Conservation (phyloP, 2,113 vertebrate species). For the Ageneiosus marmoratus region DNA sequence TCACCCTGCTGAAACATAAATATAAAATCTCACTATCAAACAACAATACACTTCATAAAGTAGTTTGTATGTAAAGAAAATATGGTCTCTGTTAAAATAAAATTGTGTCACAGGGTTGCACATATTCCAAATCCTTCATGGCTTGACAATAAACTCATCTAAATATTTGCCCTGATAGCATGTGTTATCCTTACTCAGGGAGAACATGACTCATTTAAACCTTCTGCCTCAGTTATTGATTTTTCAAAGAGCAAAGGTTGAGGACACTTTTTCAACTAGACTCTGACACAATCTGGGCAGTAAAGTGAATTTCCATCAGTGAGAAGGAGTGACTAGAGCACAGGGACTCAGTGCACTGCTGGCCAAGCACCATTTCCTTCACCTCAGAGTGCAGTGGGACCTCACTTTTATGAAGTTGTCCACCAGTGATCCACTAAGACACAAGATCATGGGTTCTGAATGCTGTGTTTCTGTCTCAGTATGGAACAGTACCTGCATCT, state of each 20-base stretch:
- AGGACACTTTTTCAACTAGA: constrained; percentile 41
- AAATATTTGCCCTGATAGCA: constrained; percentile 43
- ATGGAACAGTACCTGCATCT: constrained; percentile 22
- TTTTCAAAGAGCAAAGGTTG: constrained; percentile 48
- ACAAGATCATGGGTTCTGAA: not conserved
- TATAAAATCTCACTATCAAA: not conserved
- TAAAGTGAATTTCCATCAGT: constrained; percentile 31
- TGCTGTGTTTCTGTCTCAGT: not conserved
- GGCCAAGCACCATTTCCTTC: constrained; percentile 21
- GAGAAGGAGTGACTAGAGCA: constrained; percentile 43
- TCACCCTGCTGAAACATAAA: not conserved
- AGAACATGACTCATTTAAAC: constrained; percentile 50
- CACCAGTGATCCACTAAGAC: constrained; percentile 25
- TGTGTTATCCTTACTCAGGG: constrained; percentile 38
- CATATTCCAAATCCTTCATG: constrained; percentile 32
- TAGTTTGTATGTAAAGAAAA: not conserved
- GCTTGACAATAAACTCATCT: constrained; percentile 17
- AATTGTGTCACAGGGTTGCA: constrained; percentile 19
- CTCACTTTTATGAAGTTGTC: constrained; percentile 20
- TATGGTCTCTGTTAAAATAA: not conserved
- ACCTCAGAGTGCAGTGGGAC: not conserved
- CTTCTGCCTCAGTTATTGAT: constrained; percentile 48
- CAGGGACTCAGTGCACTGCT: constrained; percentile 18
- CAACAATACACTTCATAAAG: not conserved
- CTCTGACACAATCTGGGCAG: constrained; percentile 47